Evolutionary conservation across 2,113 vertebrate genomes (phyloP).

Genomic region (Genyomyrus donnyi): DNA sequence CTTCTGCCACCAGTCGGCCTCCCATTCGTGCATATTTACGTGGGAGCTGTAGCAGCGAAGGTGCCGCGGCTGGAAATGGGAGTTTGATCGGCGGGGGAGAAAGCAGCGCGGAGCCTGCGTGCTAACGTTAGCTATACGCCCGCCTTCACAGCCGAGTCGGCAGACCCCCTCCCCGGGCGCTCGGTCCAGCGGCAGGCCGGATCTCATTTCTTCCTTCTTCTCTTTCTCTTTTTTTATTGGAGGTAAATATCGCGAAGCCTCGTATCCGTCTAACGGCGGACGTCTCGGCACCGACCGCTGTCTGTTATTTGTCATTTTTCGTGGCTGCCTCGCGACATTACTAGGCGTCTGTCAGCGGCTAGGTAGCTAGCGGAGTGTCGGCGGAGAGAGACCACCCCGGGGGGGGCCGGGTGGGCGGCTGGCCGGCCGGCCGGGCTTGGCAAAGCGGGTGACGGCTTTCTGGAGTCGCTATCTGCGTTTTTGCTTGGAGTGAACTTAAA

Average conservation of each 20-base stretch:
- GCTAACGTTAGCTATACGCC: conserved; percentile 10
- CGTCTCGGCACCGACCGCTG: not conserved
- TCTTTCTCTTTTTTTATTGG: not conserved
- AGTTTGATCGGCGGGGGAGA: conserved; percentile 19
- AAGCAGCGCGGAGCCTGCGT: conserved; percentile 15
- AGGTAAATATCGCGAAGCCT: conserved; percentile 39
- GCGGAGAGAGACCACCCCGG: not conserved
- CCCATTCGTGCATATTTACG: not conserved
- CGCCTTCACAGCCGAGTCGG: conserved; percentile 38
- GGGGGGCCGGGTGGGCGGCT: not conserved
- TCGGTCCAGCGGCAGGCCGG: conserved; percentile 27
- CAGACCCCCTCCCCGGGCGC: conserved; percentile 48
- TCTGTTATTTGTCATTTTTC: not conserved
- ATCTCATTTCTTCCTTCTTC: not conserved
- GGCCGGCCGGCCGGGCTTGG: too few species aligned
- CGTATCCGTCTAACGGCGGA: not conserved
- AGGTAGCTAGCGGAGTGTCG: not conserved
- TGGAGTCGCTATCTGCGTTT: not conserved
- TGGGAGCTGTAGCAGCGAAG: not conserved
- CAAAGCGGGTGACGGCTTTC: not conserved
- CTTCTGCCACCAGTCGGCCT: not conserved
- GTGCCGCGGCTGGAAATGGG: conserved; percentile 21
- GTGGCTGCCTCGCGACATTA: not conserved
- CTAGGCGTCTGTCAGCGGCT: not conserved
- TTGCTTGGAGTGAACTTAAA: not conserved